Evolutionary conservation across 2,113 vertebrate genomes (phyloP).

Genomic region (Apaloderma vittatum): DNA sequence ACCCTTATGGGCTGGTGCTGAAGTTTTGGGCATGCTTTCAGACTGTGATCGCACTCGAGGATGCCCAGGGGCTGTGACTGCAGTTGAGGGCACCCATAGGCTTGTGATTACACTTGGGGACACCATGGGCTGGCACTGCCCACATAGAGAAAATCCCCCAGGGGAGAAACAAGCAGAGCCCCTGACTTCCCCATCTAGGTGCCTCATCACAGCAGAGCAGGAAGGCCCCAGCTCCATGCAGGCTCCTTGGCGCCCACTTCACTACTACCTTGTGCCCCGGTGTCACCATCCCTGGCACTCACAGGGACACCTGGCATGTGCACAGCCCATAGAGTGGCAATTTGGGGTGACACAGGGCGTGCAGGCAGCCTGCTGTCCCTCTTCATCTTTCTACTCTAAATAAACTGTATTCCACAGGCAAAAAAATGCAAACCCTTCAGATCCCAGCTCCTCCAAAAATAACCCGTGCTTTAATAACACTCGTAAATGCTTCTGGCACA

Average conservation of each 20-base stretch:
- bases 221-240: not conserved
- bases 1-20: not conserved
- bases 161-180: not conserved
- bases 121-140: not conserved
- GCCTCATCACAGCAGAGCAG: accelerated
- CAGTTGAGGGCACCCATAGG: not conserved
- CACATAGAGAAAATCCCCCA: not conserved
- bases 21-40: not conserved
- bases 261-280: not conserved
- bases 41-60: not conserved
- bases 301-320: not conserved
- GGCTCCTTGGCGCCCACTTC: not conserved
- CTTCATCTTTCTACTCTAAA: conserved; percentile 15
- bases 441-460: conserved; percentile 52
- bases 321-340: not conserved
- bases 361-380: not conserved
- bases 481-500: conserved; percentile 48
- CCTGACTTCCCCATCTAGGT: not conserved
- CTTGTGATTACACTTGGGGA: not conserved
- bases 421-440: conserved; percentile 51
- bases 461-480: conserved; percentile 10
- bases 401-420: conserved; percentile 44
- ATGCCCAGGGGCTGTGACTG: not conserved
- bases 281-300: not conserved
- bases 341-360: accelerated